These are phyloP conservation scores for Exephanes ischioxanthus DNA, from an alignment of 2,888 invertebrate species.

Conservation along the genomic window DNA sequence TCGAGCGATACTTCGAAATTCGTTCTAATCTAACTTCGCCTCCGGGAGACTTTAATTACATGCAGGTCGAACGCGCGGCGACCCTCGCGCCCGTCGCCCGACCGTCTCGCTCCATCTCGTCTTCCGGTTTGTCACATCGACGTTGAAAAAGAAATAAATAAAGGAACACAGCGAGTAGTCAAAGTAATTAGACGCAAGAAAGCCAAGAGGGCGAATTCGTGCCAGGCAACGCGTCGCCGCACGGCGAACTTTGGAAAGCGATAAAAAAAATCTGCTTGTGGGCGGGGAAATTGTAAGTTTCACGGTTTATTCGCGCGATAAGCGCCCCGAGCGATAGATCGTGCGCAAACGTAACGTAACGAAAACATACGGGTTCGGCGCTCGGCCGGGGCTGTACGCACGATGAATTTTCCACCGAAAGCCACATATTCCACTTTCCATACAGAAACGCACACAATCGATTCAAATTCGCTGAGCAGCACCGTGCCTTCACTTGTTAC, in stretches of 20 bases:
- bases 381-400: conserved; percentile 60
- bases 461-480: conserved; percentile 49
- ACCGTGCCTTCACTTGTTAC: neutral
- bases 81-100: conserved; percentile 20
- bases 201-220: conserved; percentile 21
- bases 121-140: conserved; percentile 24
- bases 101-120: conserved; percentile 26
- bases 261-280: neutral
- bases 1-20: conserved; percentile 71
- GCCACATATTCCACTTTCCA: conserved; percentile 63
- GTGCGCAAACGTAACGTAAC: conserved; percentile 51
- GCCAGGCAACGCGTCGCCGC: neutral
- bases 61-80: conserved; percentile 45
- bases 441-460: conserved; percentile 53
- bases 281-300: conserved; percentile 34
- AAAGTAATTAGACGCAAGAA: conserved; percentile 60
- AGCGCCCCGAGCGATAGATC: conserved; percentile 54
- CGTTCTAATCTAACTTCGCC: conserved; percentile 79
- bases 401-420: conserved; percentile 49
- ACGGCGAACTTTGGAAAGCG: neutral
- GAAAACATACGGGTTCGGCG: conserved; percentile 61
- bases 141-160: neutral
- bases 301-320: conserved; percentile 29
- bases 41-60: conserved; percentile 78
- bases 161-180: conserved; percentile 55